These are phyloP conservation scores for Excalfactoria chinensis DNA, from an alignment of 2,113 vertebrate genomes.

Conservation along the genomic window DNA sequence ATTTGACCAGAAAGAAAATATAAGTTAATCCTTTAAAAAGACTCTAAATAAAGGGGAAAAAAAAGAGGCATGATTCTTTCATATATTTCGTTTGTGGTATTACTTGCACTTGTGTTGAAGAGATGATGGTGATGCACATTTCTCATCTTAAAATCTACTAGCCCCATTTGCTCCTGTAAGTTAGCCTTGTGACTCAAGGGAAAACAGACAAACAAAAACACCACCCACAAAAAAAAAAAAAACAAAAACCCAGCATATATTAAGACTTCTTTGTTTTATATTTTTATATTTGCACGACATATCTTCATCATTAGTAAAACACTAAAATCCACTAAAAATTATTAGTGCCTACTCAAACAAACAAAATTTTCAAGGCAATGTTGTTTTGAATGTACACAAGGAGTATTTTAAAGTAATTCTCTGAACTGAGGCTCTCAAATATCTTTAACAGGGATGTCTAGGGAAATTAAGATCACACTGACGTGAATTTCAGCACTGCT, in stretches of 20 bases:
- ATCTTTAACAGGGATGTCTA: neutral
- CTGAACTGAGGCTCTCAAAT: constrained; percentile 10
- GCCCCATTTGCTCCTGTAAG: rapidly evolving
- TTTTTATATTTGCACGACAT: neutral
- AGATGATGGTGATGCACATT: neutral
- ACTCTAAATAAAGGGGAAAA: too few species aligned
- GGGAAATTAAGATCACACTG: constrained; percentile 30
- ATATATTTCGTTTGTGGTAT: neutral
- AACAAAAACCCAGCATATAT: neutral
- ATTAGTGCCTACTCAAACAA: neutral
- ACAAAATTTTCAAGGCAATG: neutral
- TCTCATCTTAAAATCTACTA: neutral
- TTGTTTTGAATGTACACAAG: neutral
- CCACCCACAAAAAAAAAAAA: too few species aligned
- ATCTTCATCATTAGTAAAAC: neutral
- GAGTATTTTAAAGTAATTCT: constrained; percentile 8
- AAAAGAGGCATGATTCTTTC: rapidly evolving
- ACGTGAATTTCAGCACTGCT: neutral
- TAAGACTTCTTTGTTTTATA: neutral
- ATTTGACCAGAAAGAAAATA: neutral
- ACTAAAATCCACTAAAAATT: too few species aligned
- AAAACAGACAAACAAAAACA: neutral
- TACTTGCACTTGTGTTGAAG: neutral
- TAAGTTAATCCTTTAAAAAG: neutral
- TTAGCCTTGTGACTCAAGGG: neutral